Base-by-base conservation (phyloP, 1,140 invertebrate species). In the Saccostrea glomerata region DNA sequence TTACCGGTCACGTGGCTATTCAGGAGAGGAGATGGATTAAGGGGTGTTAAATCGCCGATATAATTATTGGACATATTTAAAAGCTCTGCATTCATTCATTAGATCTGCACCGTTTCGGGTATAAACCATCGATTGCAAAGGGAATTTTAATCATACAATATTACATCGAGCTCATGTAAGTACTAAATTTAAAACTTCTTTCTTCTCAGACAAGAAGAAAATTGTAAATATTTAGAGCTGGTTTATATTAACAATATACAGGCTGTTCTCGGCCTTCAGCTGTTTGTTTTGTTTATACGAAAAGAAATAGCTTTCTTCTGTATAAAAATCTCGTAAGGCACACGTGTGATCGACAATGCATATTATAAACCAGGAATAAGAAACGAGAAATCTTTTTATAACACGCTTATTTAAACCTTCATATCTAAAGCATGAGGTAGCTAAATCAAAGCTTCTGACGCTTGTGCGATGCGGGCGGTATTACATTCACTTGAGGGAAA, bases 31-130 rank as follows among this genome's bases (percentile, higher is more conserved):
- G 7, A 30, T 25, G 70, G 25, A 30, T 77, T 30, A 77, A 77
- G 70, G 70, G 70, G 70, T 77, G 70, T 77, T 77, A 77, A 77
- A 77, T 77, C 25, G 30, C 70, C 30, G 70, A 36, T 36, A 77
- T 77, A 77, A 15, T 63, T 77, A 30, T 30, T 77, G 70, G 70
- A 30, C 70, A 40, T 77, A 77, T 25, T 25, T 77, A 77, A 20
- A 30, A 30, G 70, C 70, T 36, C 30, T 77, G 70, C 9, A 36
- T 30, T 77, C 11, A 36, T 36, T 36, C 30, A 77, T 77, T 77
- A 77, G 25, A 77, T 77, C 25, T 77, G 30, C 58, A 63, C 47
- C 47, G 47, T 17, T 63, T 63, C 17, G 58, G 58, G n/a, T 63
- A 17, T 17, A 13, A n/a, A 30, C 23, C 23, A 77, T 77, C 25